Percentiles rank a stretch among this genome's conserved stretches.
Evolutionary conservation across 2,888 invertebrate genomes (phyloP).

Genomic region (Cybosia mesomella): DNA sequence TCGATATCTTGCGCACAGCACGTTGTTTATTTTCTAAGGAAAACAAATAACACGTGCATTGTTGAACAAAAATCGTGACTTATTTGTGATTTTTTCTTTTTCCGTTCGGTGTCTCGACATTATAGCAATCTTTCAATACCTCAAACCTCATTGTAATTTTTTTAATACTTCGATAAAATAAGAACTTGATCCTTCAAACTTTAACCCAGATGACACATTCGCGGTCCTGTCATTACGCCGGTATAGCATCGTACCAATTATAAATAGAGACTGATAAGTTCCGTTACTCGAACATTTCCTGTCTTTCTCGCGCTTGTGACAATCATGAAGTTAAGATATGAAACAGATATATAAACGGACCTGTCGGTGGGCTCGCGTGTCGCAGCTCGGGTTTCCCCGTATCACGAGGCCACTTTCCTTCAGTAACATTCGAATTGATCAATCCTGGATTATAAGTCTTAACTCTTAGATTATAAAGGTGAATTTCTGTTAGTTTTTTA

Average conservation of each 20-base stretch:
- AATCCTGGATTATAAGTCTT: slow-evolving; percentile 39
- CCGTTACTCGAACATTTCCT: slow-evolving; percentile 63
- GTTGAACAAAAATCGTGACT: slow-evolving; percentile 14
- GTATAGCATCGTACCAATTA: slow-evolving; percentile 73
- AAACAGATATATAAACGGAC: slow-evolving; percentile 60
- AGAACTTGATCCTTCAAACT: slow-evolving; percentile 30
- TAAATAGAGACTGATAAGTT: slow-evolving; percentile 78
- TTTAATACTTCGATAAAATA: slow-evolving; percentile 8
- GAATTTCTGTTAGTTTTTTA: slow-evolving; percentile 17
- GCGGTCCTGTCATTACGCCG: slow-evolving; percentile 68
- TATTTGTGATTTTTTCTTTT: slow-evolving; percentile 11
- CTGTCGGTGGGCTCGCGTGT: slow-evolving; percentile 64
- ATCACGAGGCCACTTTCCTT: slow-evolving; percentile 67
- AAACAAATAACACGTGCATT: slow-evolving; percentile 12
- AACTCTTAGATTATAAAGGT: slow-evolving; percentile 38
- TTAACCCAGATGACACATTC: slow-evolving; percentile 61
- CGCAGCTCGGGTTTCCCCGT: slow-evolving; percentile 70
- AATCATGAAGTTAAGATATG: slow-evolving; percentile 43
- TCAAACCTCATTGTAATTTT: background rate
- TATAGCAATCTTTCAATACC: slow-evolving; percentile 7
- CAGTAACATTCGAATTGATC: slow-evolving; percentile 56
- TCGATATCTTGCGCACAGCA: slow-evolving; percentile 7
- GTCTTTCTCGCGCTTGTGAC: slow-evolving; percentile 52
- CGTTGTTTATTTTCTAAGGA: slow-evolving; percentile 20
- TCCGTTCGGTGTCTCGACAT: background rate